Conservation (phyloP, 2,888 invertebrate genomes). For the Calliphora vomitoria region DNA sequence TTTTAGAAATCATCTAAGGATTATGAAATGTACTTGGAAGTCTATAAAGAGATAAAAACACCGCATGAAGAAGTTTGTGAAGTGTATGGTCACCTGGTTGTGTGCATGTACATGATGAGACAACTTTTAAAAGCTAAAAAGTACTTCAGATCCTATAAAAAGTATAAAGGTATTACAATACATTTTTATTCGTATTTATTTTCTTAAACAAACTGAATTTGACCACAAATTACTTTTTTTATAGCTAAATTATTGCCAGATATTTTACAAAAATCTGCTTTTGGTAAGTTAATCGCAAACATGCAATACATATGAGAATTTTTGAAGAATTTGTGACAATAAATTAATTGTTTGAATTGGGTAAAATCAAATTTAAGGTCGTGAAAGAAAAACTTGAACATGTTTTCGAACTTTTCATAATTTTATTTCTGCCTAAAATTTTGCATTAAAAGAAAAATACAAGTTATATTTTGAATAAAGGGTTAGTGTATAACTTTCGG, state of each 20-base stretch:
- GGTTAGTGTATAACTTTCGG: too few species aligned
- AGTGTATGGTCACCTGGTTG: constrained; percentile 66
- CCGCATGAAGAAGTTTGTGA: constrained; percentile 68
- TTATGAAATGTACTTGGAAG: constrained; percentile 73
- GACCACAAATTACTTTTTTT: background rate
- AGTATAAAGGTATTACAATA: constrained; percentile 68
- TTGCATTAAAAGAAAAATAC: too few species aligned
- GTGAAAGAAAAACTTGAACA: too few species aligned
- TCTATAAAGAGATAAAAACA: constrained; percentile 36
- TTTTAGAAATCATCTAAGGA: constrained; percentile 71
- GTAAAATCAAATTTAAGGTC: too few species aligned
- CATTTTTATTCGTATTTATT: background rate
- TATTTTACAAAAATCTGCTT: constrained; percentile 40
- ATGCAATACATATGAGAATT: too few species aligned
- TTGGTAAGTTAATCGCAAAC: constrained; percentile 60
- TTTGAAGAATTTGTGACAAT: too few species aligned
- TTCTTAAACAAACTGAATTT: background rate
- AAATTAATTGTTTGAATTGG: too few species aligned
- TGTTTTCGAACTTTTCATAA: too few species aligned
- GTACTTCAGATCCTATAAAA: constrained; percentile 64
- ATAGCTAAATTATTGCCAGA: constrained; percentile 61
- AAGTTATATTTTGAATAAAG: too few species aligned
- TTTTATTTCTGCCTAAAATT: too few species aligned
- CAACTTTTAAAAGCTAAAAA: constrained; percentile 66
- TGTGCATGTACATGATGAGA: constrained; percentile 71